Conservation (phyloP, 2,113 vertebrate species). For the Peromyscus polionotus region DNA sequence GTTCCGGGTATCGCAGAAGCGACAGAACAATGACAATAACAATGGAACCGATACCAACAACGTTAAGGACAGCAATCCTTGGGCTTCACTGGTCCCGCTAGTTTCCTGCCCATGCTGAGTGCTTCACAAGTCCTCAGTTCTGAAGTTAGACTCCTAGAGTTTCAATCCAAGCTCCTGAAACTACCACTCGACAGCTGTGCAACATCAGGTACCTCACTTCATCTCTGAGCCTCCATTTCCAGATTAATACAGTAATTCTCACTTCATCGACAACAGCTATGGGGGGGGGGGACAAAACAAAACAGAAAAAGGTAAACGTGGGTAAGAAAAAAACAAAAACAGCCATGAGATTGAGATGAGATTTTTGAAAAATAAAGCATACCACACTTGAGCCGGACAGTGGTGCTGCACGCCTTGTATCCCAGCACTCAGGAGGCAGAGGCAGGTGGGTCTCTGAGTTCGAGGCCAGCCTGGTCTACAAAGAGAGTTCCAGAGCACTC, state of each 20-base stretch:
- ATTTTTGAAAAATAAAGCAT: background rate
- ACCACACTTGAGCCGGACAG: background rate
- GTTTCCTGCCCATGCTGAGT: background rate
- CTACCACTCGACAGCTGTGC: background rate
- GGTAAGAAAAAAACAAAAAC: background rate
- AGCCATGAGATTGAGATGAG: background rate
- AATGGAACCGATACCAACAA: background rate
- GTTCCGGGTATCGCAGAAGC: accelerated
- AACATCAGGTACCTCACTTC: background rate
- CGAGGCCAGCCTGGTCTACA: background rate
- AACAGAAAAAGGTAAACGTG: background rate
- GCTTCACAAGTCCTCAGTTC: background rate
- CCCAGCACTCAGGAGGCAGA: background rate
- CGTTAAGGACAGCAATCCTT: background rate
- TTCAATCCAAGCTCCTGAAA: background rate
- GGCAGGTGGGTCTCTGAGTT: background rate
- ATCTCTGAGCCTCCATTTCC: background rate
- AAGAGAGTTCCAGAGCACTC: background rate
- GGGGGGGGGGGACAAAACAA: background rate
- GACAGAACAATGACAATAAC: background rate
- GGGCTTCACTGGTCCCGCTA: background rate
- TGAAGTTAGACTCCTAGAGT: background rate
- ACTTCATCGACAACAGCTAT: background rate
- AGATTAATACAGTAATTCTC: background rate
- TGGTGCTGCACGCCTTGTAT: background rate